Percentiles rank a stretch among this genome's conserved stretches.
These are phyloP conservation scores for Philereme transversata DNA, from an alignment of 2,888 invertebrate genomes.

Conservation along the genomic window DNA sequence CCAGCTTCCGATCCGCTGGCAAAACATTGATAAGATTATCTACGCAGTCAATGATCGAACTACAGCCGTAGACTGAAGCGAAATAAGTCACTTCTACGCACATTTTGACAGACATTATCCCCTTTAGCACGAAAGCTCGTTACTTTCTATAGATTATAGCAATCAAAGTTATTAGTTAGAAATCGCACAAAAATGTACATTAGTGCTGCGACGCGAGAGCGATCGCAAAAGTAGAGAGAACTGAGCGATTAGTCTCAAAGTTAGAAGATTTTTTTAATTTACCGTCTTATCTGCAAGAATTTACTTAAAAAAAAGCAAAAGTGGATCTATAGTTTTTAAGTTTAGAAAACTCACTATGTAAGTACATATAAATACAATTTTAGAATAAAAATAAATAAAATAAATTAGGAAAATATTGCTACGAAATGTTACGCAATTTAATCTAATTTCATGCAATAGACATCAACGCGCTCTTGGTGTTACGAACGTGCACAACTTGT, in stretches of 20 bases:
- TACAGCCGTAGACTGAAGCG: conserved; percentile 24
- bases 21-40: conserved; percentile 65
- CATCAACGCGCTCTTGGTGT: conserved; percentile 60
- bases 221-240: conserved; percentile 13
- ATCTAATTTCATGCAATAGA: conserved; percentile 52
- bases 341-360: too few species aligned
- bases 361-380: too few species aligned
- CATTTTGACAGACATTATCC: conserved; percentile 54
- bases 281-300: too few species aligned
- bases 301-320: too few species aligned
- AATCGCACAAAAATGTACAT: conserved; percentile 33
- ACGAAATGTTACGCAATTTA: conserved; percentile 36
- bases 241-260: neutral
- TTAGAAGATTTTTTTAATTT: too few species aligned
- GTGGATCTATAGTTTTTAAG: too few species aligned
- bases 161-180: conserved; percentile 39
- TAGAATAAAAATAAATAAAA: neutral
- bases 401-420: conserved; percentile 21
- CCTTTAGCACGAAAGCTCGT: conserved; percentile 46
- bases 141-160: conserved; percentile 38
- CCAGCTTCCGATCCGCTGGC: conserved; percentile 47
- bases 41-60: conserved; percentile 61
- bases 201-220: conserved; percentile 16
- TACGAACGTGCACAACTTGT: conserved; percentile 2
- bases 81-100: conserved; percentile 55